phyloP scores from a whole-genome alignment of 2,797 vertebrate genomes.

The Coracias cyanogaster region DNA sequence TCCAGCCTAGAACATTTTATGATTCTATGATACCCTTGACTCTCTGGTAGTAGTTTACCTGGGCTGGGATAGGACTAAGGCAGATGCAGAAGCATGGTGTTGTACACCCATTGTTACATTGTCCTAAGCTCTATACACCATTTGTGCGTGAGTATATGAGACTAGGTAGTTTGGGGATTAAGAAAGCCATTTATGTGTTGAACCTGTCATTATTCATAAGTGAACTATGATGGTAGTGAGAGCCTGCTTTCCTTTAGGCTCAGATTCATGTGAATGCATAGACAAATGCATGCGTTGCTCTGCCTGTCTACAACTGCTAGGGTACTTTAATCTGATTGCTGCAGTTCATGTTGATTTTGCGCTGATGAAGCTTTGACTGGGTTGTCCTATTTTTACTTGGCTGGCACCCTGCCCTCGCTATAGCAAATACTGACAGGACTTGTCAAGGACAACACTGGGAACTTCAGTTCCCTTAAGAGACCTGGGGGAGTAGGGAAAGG shows the following conservation, averaged over 20 bases:
- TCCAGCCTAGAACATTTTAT: no score
- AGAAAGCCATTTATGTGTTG: neutral
- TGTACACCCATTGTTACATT: neutral
- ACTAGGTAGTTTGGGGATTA: neutral
- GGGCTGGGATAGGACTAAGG: neutral
- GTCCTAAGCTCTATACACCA: neutral
- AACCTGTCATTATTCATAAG: neutral
- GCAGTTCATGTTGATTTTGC: neutral
- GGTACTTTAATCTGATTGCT: slow-evolving; percentile 10
- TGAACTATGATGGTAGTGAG: neutral
- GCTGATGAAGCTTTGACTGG: slow-evolving; percentile 23
- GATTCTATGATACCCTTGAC: neutral
- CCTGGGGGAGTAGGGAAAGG: neutral
- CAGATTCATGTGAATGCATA: neutral
- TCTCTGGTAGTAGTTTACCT: neutral
- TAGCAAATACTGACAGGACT: neutral
- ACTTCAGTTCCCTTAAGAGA: neutral
- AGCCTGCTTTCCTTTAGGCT: neutral
- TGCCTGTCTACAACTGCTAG: neutral
- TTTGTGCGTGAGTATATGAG: neutral
- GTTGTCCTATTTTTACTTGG: slow-evolving; percentile 39
- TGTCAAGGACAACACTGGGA: slow-evolving; percentile 28
- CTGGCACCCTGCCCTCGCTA: slow-evolving; percentile 38
- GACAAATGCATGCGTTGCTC: neutral
- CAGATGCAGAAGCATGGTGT: neutral